Evolutionary conservation across 2,888 invertebrate species (phyloP), one percentile per base, ranked within the genome.

Genomic region (Dexiosoma caninum): DNA sequence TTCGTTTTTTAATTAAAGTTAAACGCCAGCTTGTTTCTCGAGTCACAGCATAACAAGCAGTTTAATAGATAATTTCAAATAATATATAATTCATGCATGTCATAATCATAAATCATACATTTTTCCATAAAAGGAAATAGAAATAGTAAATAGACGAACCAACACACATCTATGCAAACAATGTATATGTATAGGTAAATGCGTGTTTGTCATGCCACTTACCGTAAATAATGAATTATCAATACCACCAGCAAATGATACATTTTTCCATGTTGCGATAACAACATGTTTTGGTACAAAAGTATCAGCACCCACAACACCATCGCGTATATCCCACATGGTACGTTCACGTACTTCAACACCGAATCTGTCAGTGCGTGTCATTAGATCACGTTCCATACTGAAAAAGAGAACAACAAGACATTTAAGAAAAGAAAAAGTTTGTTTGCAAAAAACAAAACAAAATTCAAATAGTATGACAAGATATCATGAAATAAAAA

Each of bases 211-310:
- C 10, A 3, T 62, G 2, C 21, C 46, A 89, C 91, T 90, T 88
- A 95, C 95, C 91, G 91, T 92, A 87, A 91, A 94, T n/a, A 95
- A 90, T 0, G 95, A 93, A 88, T 94, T 94, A 83, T 94, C 94
- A 85, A 95, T 95, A 83, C 97, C 97, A 64, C 97, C 97, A 86
- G 95, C 93, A 88, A 97, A 97, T 0, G 97, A 96, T 91, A 98
- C 95, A 90, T 98, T 98, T 90, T 96, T 97, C 99, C 98, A 99
- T 0, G 98, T 98, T 70, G 96, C 93, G 79, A 97, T 95, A 76
- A 96, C 91, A 2, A 95, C 96, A 87, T 97, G 97, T 87, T 97
- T 97, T 0, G 98, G 97, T 83, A 94, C 92, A 91, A 98, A 99
- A 2, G 95, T 94, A 49, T 96, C 95, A 0, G 97, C 94, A 0